Percentiles rank a stretch among this genome's conserved stretches.
Evolutionary conservation across 2,113 vertebrate species (phyloP).

Genomic region (Cinclus mexicanus): DNA sequence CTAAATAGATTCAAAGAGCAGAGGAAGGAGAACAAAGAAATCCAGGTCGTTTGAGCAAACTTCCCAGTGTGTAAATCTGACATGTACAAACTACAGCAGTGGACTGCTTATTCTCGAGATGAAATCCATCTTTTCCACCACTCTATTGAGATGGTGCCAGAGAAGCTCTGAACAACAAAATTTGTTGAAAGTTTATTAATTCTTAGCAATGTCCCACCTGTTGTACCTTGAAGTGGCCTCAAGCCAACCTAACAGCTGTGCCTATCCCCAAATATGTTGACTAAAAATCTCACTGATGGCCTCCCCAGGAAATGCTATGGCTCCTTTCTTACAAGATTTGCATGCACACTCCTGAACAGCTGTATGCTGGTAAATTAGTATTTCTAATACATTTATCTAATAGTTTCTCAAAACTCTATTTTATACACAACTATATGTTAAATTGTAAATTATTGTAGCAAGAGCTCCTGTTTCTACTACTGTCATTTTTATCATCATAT

Average conservation of each 20-base stretch:
- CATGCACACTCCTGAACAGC: not conserved
- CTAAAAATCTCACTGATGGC: not conserved
- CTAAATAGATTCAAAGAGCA: not conserved
- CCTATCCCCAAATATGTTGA: not conserved
- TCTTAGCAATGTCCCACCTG: not conserved
- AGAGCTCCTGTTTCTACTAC: not conserved
- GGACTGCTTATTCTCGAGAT: not conserved
- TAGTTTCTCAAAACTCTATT: not conserved
- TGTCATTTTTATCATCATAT: not conserved
- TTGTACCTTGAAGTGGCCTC: conserved; percentile 7
- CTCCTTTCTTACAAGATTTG: not conserved
- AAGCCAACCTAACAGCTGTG: conserved; percentile 46
- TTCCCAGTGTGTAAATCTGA: not conserved
- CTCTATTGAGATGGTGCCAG: not conserved
- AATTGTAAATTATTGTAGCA: not conserved
- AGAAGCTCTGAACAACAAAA: not conserved
- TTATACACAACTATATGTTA: not conserved
- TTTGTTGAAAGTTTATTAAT: not conserved
- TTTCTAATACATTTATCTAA: not conserved
- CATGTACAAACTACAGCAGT: accelerated
- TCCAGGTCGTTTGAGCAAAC: not conserved
- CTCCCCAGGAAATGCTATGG: not conserved
- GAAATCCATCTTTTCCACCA: not conserved
- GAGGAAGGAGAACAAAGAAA: not conserved
- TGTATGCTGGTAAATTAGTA: not conserved